Conservation (phyloP, 2,797 vertebrate species). For the Hybognathus amarus region DNA sequence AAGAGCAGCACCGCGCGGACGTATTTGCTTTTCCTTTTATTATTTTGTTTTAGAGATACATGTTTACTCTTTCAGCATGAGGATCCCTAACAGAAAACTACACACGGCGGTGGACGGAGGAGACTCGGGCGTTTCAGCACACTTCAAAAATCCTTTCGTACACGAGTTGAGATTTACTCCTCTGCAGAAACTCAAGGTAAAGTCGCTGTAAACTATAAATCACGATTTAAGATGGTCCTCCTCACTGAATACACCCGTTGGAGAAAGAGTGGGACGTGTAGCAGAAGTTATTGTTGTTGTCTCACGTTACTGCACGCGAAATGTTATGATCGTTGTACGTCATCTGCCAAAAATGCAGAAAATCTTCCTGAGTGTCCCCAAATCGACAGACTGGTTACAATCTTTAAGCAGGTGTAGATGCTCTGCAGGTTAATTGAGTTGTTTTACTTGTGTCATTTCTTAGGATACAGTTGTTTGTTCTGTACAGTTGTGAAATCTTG, state of each 20-base stretch:
- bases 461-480: not conserved
- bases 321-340: not conserved
- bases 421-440: not conserved
- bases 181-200: conserved; percentile 87
- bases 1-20: not conserved
- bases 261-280: not conserved
- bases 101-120: conserved; percentile 64
- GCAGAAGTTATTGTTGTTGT: not conserved
- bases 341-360: not conserved
- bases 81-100: conserved; percentile 69
- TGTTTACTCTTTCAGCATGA: conserved; percentile 69
- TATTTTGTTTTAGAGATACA: not conserved
- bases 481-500: not conserved
- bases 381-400: not conserved
- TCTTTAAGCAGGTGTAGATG: not conserved
- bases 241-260: not conserved
- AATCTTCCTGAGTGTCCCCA: not conserved
- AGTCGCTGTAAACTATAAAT: conserved; percentile 20
- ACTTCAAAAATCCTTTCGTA: conserved; percentile 85
- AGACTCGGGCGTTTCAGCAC: conserved; percentile 69
- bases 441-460: not conserved
- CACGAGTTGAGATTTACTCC: conserved; percentile 83
- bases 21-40: not conserved
- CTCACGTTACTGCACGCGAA: not conserved
- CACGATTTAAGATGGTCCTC: not conserved